Conservation (phyloP, 37 sponge, comb jelly and placozoan genomes). For the Beroe forskalii region DNA sequence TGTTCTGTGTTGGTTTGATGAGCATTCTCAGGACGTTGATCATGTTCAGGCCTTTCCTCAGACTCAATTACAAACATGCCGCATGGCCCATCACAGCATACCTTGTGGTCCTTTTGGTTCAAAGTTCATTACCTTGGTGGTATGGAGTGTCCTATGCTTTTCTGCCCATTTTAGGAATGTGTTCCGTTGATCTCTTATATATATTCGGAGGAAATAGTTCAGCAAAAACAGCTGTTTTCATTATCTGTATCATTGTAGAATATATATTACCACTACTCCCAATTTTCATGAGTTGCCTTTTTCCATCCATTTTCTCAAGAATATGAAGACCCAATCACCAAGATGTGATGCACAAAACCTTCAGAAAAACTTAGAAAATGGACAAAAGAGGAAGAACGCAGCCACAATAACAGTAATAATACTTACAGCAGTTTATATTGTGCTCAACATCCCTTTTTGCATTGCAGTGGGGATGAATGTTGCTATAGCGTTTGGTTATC, state of each 20-base stretch:
- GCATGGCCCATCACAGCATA: not conserved
- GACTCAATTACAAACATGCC: too few relatives aligned
- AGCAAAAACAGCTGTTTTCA: not conserved
- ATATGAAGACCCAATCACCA: not conserved
- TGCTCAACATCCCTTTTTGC: constrained; percentile 6
- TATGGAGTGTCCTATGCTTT: not conserved
- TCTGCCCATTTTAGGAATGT: not conserved
- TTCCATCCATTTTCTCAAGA: not conserved
- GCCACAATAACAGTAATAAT: constrained; percentile 13
- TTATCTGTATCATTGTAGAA: too few relatives aligned
- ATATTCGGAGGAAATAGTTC: not conserved
- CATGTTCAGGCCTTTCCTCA: too few relatives aligned
- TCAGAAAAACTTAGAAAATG: not conserved
- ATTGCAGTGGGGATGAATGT: not conserved
- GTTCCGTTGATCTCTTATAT: not conserved
- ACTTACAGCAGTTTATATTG: too few relatives aligned
- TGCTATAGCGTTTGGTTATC: not conserved
- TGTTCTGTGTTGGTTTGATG: too few relatives aligned
- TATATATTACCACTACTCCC: too few relatives aligned
- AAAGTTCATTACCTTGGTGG: not conserved
- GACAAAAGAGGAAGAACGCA: not conserved
- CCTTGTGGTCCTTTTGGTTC: not conserved
- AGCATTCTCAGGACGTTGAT: too few relatives aligned
- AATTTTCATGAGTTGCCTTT: too few relatives aligned
- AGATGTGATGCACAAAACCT: not conserved